Percentiles rank a stretch among this genome's conserved stretches.
Conservation (phyloP, 2,888 invertebrate genomes). For the Chloromyia formosa region DNA sequence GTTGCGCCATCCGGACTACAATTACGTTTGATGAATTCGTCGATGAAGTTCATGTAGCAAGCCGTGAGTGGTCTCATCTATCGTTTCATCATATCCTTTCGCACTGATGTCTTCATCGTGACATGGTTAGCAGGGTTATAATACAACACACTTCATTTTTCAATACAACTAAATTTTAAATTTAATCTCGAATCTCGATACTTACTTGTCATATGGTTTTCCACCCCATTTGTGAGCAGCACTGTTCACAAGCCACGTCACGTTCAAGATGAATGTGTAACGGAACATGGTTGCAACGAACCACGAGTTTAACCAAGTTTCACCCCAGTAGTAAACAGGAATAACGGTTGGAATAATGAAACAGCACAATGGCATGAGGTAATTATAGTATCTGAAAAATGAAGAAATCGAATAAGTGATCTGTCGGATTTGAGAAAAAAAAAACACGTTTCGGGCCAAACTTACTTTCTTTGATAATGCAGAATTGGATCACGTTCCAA, state of each 20-base stretch:
- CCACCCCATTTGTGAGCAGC: slow-evolving; percentile 85
- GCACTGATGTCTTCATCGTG: no score
- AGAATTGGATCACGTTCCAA: slow-evolving; percentile 82
- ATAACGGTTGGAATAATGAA: slow-evolving; percentile 80
- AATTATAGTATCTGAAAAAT: slow-evolving; percentile 74
- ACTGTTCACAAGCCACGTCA: slow-evolving; percentile 91
- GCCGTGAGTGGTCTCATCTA: no score
- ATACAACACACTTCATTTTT: no score
- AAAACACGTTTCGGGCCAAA: slow-evolving; percentile 49
- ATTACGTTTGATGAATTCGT: no score
- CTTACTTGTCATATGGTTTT: slow-evolving; percentile 77
- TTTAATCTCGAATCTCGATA: no score
- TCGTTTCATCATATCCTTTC: no score
- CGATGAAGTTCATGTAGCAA: no score
- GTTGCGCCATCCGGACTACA: no score
- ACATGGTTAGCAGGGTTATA: no score
- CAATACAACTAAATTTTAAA: no score
- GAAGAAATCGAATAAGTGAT: slow-evolving; percentile 29
- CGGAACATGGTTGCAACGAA: slow-evolving; percentile 78
- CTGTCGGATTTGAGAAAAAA: neutral
- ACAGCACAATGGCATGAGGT: slow-evolving; percentile 77
- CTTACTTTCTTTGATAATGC: slow-evolving; percentile 88
- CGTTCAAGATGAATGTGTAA: slow-evolving; percentile 82
- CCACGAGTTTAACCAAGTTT: slow-evolving; percentile 73
- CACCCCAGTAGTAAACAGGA: slow-evolving; percentile 82